These are phyloP conservation scores for Rattus norvegicus DNA, from an alignment of 2,113 vertebrate species.

Conservation along the genomic window GRCr8 NC_086024.1:29679001-29679500, in stretches of 20 bases:
- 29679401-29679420: background rate
- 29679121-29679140: background rate
- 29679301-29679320: conserved; percentile 5
- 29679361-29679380: background rate
- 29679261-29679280: background rate
- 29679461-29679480: background rate
- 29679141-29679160: background rate
- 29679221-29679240: background rate
- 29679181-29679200: background rate
- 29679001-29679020: background rate
- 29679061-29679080: background rate
- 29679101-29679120: background rate
- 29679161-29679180: background rate
- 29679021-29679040: background rate
- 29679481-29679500: background rate
- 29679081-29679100: background rate
- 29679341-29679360: background rate
- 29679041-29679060: background rate
- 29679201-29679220: background rate
- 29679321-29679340: background rate
- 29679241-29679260: background rate
- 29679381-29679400: background rate
- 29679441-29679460: background rate
- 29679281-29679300: background rate
- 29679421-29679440: background rate